Base-by-base conservation (phyloP, 2,113 vertebrate species). In the Ptilonorhynchus violaceus region DNA sequence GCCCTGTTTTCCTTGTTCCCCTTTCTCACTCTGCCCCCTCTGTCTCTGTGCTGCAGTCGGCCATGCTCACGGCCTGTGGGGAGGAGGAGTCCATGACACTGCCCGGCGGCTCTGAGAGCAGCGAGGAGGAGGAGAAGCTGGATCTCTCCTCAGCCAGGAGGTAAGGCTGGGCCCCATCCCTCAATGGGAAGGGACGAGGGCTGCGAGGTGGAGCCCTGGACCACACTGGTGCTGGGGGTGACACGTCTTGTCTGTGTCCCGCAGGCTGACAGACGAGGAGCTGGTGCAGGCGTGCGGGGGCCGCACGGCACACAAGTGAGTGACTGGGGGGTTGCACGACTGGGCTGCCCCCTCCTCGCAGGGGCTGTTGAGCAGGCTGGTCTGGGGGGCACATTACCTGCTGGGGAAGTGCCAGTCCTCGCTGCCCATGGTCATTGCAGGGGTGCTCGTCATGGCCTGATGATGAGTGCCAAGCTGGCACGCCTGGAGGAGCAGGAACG, bases 301-400 rank as follows among this genome's bases (percentile, higher is more conserved):
- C 37, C 98, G 99, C 56, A 99, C 99, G 0, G 99, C 99, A 30
- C 99, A 99, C 97, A 99, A 99, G 99, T 99, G 96, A 98, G 99
- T 93, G 52, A 10, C 4, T 6, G 27, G 15, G 28, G 75, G 66
- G 21, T 16, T 62, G 15, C 15, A 1, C 0, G 1, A n/a, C 27
- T 23, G 28, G 58, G 58, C 9, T 74, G 35, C 28, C 42, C 24
- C 2, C 15, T 68, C 55, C 55, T 25, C 1, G 1, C 15, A 6
- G 37, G 17, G 28, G 24, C 37, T 84, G 47, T 4, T 0, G 28
- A 24, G 52, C 11, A 13, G 3, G 20, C 15, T 25, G 56, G 60
- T 55, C 30, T 59, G 90, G 55, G 52, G 22, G 17, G 12, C 47
- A 24, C 1, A 0, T 20, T 56, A 37, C 39, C 22, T 22, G 28